A percentile compares a stretch with the other conserved stretches of the same genome.
Evolutionary conservation across 2,797 vertebrate species (phyloP).

Genomic region (Heteromormyrus szaboi): DNA sequence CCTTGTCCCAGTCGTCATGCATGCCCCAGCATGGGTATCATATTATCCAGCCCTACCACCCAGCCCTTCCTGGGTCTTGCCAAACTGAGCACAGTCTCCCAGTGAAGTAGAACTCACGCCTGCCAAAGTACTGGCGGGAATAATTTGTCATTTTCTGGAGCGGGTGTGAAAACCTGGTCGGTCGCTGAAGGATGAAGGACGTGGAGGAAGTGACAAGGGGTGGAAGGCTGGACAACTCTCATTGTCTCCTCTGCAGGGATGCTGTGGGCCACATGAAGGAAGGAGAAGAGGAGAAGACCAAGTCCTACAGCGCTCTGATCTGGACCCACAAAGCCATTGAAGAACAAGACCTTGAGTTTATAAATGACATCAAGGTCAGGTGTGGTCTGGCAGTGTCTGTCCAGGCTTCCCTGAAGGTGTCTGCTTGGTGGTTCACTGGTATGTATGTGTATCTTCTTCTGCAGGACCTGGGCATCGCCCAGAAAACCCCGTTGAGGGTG

Average conservation of each 20-base stretch:
- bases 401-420: neutral
- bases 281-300: constrained; percentile 94
- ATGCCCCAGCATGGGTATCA: neutral
- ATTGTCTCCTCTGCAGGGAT: constrained; percentile 62
- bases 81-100: neutral
- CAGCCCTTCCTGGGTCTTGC: neutral
- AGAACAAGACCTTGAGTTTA: constrained; percentile 71
- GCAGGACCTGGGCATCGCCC: constrained; percentile 82
- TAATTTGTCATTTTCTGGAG: neutral
- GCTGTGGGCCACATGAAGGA: constrained; percentile 91
- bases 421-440: neutral
- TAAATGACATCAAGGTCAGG: constrained; percentile 76
- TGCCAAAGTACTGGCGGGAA: neutral
- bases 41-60: neutral
- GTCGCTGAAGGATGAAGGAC: neutral
- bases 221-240: neutral
- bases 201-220: neutral
- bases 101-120: neutral
- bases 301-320: constrained; percentile 88
- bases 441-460: neutral
- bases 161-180: neutral
- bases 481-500: constrained; percentile 91
- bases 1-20: neutral
- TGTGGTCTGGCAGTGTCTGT: neutral
- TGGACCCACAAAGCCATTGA: constrained; percentile 78